Evolutionary conservation across 2,888 invertebrate genomes (phyloP), one percentile per base, ranked within the genome.

Genomic region (Encarsia formosa): DNA sequence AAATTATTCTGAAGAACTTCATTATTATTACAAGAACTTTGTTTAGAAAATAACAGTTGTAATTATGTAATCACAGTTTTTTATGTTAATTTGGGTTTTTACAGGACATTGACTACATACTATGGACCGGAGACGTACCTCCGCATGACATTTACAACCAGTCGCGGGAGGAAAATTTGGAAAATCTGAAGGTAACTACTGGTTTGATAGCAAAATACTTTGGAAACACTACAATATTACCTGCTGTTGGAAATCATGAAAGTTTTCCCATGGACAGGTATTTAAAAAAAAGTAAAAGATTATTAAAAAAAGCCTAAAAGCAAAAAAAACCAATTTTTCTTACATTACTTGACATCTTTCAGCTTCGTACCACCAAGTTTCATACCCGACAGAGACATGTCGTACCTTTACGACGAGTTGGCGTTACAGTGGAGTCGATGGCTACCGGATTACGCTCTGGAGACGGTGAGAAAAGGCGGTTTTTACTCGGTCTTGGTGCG

Each of bases 331-430:
- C n/a, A n/a, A n/a, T n/a, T n/a, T n/a, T n/a, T n/a, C n/a, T n/a
- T n/a, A n/a, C n/a, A n/a, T n/a, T n/a, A n/a, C n/a, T n/a, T n/a
- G n/a, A n/a, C n/a, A n/a, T n/a, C n/a, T n/a, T n/a, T 5, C 72
- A 91, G 91, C 73, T 93, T 91, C 68, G 91, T 91, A 0, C 91
- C 92, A 9, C 91, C 92, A 8, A 88, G 86, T 70, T 86, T 91
- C 5, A 86, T 87, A 42, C 85, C 88, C 26, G 88, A 91, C 48
- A 85, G 86, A 54, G 86, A 88, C 53, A 90, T 95, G 57, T 83
- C 87, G 5, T 98, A 97, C 97, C 75, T 98, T 39, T 98, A 98
- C 70, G 84, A 91, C 61, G 91, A 90, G 65, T 74, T 97, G 60
- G 90, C 92, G 65, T 81, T 85, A 2, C 88, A 91, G 65, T 97